These are phyloP conservation scores for Xyliphius kryptos DNA, from an alignment of 2,113 vertebrate genomes.

Conservation along the genomic window DNA sequence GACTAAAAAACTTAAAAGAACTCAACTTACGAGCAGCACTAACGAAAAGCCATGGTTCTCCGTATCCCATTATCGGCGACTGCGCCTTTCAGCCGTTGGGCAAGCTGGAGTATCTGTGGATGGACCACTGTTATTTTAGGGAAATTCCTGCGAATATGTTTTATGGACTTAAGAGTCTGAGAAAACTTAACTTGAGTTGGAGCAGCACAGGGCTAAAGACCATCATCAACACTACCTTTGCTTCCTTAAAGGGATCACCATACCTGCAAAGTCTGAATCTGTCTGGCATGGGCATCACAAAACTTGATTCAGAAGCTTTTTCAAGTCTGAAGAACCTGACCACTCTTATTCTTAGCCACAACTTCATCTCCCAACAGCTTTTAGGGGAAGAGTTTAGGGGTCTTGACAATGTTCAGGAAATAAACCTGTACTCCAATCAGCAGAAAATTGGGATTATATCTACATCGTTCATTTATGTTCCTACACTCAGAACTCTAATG, in stretches of 20 bases:
- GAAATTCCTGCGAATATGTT: conserved; percentile 69
- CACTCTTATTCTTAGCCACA: conserved; percentile 74
- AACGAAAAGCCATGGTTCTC: conserved; percentile 40
- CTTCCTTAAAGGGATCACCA: conserved; percentile 74
- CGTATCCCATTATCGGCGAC: conserved; percentile 66
- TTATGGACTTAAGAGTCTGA: conserved; percentile 72
- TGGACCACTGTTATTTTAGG: conserved; percentile 67
- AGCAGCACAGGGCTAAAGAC: conserved; percentile 57
- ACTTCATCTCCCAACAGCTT: conserved; percentile 77
- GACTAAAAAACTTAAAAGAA: conserved; percentile 68
- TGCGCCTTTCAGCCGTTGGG: conserved; percentile 75
- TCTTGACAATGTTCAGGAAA: conserved; percentile 65
- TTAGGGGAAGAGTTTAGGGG: conserved; percentile 80
- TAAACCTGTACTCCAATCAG: conserved; percentile 78
- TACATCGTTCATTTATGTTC: conserved; percentile 69
- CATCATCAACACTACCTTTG: conserved; percentile 74
- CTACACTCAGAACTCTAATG: conserved; percentile 70
- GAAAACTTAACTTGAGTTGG: conserved; percentile 70
- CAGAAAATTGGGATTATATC: conserved; percentile 64
- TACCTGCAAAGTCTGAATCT: conserved; percentile 77
- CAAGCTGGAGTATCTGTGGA: conserved; percentile 68
- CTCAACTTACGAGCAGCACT: conserved; percentile 71
- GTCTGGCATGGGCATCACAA: conserved; percentile 64
- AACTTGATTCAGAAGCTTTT: conserved; percentile 68
- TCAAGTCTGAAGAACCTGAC: conserved; percentile 65